Conservation (phyloP, 1,140 invertebrate species). For the Drosophila erecta region DNA sequence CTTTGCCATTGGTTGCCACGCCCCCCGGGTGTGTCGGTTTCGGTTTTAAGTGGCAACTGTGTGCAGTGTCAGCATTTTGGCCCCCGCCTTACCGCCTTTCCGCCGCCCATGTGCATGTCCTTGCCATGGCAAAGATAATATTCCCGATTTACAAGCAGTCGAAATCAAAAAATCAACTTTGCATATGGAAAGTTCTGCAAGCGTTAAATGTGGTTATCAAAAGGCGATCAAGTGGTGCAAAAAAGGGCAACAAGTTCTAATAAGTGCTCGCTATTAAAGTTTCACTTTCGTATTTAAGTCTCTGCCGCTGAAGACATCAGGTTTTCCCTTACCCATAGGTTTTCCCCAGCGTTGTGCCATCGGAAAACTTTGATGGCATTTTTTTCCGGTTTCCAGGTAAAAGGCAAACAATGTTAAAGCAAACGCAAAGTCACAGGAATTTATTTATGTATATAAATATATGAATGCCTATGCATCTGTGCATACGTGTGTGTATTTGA, state of each 20-base stretch:
- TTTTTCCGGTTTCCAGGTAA: background rate
- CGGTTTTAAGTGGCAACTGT: slow-evolving; percentile 73
- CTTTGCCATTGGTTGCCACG: slow-evolving; percentile 4
- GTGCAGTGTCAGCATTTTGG: slow-evolving; percentile 72
- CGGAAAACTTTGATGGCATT: slow-evolving; percentile 4
- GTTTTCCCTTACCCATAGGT: no score
- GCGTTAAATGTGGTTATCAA: background rate
- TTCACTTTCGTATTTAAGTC: background rate
- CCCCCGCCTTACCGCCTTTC: background rate
- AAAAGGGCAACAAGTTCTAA: no score
- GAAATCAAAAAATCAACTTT: slow-evolving; percentile 43
- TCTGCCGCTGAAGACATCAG: background rate
- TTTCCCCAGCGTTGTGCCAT: background rate
- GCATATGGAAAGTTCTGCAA: background rate
- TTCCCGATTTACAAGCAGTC: slow-evolving; percentile 64
- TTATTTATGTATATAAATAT: slow-evolving; percentile 21
- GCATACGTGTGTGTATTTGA: slow-evolving; percentile 16
- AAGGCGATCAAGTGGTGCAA: no score
- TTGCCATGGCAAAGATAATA: slow-evolving; percentile 57
- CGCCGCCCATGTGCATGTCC: slow-evolving; percentile 4
- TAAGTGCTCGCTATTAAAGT: no score
- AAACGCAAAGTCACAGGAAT: slow-evolving; percentile 29
- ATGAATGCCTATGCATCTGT: background rate
- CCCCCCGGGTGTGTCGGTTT: slow-evolving; percentile 52
- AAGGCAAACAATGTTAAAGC: slow-evolving; percentile 36